phyloP scores from a whole-genome alignment of 2,113 vertebrate species.

The Tapirus terrestris region DNA sequence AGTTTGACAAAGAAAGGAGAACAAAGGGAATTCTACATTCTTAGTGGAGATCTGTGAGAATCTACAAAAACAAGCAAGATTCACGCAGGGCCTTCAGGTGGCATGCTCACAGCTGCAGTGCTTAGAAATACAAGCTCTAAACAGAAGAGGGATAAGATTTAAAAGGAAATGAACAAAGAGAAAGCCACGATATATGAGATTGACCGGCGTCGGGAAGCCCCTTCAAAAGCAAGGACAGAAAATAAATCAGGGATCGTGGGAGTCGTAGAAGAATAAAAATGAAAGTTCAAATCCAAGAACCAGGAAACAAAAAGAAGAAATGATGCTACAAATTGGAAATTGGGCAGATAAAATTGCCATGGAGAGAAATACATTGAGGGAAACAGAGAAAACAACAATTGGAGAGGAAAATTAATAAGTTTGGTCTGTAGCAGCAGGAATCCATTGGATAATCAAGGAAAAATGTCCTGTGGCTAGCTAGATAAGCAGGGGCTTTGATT shows the following conservation, averaged over 20 bases:
- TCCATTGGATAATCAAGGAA: slow-evolving; percentile 43
- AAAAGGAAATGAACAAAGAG: background rate
- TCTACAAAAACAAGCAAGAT: background rate
- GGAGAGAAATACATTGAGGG: slow-evolving; percentile 25
- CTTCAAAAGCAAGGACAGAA: background rate
- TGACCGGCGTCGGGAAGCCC: background rate
- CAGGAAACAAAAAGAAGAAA: slow-evolving; percentile 15
- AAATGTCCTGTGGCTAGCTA: background rate
- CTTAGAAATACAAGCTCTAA: background rate
- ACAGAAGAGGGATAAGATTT: background rate
- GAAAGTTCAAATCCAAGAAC: background rate
- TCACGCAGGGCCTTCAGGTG: background rate
- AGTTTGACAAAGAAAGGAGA: background rate
- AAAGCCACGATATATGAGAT: background rate
- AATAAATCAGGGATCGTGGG: background rate
- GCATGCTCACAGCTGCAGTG: background rate
- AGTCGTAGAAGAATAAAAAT: background rate
- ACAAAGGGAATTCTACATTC: background rate
- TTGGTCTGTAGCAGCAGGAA: background rate
- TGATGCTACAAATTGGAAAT: background rate
- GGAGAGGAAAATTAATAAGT: slow-evolving; percentile 39
- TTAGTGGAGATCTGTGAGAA: background rate
- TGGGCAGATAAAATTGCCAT: background rate
- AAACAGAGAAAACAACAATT: slow-evolving; percentile 46
- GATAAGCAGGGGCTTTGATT: slow-evolving; percentile 44